Evolutionary conservation across 2,113 vertebrate species (phyloP).

Genomic region (Sigmodon hispidus): DNA sequence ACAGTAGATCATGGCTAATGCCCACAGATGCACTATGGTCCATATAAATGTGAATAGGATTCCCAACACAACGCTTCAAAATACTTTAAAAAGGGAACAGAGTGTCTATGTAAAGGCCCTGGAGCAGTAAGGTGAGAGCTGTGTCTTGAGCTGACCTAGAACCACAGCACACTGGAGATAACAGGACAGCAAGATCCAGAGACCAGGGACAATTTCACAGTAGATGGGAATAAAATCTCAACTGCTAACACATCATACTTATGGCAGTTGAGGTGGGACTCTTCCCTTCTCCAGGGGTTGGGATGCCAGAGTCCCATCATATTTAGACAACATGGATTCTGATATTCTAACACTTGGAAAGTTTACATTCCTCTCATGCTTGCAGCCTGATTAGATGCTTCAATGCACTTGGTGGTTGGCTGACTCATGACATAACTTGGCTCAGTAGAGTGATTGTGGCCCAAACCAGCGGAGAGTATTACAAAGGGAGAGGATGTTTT

Average conservation of each 20-base stretch:
- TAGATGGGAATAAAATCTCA: neutral
- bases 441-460: neutral
- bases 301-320: neutral
- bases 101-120: neutral
- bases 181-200: too few relatives aligned
- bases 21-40: too few relatives aligned
- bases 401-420: neutral
- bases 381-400: neutral
- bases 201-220: neutral
- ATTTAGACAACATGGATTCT: neutral
- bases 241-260: too few relatives aligned
- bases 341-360: too few relatives aligned
- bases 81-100: neutral
- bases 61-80: neutral
- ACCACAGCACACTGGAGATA: neutral
- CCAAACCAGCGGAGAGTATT: neutral
- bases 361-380: neutral
- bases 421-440: neutral
- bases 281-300: neutral
- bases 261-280: too few relatives aligned
- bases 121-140: neutral
- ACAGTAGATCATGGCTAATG: too few relatives aligned
- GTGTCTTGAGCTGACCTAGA: neutral
- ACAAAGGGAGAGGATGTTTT: accelerated
- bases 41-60: neutral